Percentiles rank a stretch among this genome's conserved stretches.
Evolutionary conservation across 1,140 invertebrate genomes (phyloP).

Genomic region (Rhynchophorus ferrugineus): DNA sequence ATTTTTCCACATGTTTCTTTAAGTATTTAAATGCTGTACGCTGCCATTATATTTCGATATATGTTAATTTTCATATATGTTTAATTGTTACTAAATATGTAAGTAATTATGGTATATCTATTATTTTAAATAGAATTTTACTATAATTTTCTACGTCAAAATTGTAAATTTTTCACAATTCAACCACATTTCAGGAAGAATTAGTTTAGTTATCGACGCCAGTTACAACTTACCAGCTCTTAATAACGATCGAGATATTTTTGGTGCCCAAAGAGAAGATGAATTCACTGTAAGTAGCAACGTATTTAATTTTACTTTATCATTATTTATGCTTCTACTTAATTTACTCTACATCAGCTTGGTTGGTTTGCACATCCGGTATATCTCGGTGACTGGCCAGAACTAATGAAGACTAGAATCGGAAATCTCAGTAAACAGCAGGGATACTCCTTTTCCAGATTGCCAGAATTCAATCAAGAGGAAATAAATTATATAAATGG

Average conservation of each 20-base stretch:
- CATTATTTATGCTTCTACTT: no score
- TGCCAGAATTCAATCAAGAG: slow-evolving; percentile 50
- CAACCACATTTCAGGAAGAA: slow-evolving; percentile 21
- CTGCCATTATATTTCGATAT: no score
- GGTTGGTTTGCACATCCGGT: slow-evolving; percentile 53
- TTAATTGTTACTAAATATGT: no score
- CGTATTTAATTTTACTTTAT: no score
- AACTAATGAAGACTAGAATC: slow-evolving; percentile 45
- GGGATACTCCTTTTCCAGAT: slow-evolving; percentile 46
- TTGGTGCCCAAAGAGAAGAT: slow-evolving; percentile 15
- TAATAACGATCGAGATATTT: slow-evolving; percentile 13
- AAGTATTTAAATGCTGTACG: no score
- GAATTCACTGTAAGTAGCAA: slow-evolving; percentile 19
- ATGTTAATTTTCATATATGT: no score
- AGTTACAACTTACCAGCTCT: slow-evolving; percentile 16
- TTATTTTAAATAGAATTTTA: no score
- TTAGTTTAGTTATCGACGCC: slow-evolving; percentile 21
- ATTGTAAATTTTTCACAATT: no score
- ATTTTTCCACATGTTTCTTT: no score
- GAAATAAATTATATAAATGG: slow-evolving; percentile 41
- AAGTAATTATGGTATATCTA: no score
- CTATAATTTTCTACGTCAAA: no score
- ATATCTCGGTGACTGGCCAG: slow-evolving; percentile 47
- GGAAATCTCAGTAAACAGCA: slow-evolving; percentile 46
- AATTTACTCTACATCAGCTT: no score